phyloP scores from a whole-genome alignment of 2,888 invertebrate species.

The Tyria jacobaeae region DNA sequence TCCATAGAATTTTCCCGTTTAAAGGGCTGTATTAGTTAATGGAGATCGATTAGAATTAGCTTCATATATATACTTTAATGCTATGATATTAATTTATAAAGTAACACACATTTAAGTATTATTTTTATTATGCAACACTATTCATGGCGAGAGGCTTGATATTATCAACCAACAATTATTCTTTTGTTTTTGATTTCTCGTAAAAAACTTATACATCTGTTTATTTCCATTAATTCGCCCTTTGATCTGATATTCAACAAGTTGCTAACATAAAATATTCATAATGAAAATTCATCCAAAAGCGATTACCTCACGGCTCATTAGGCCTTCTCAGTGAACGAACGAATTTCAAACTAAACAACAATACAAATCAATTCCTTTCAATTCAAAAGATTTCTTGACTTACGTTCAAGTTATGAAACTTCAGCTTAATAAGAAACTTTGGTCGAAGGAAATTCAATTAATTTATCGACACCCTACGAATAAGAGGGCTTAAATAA shows the following conservation, averaged over 20 bases:
- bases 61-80: too few species aligned
- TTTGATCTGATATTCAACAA: conserved; percentile 16
- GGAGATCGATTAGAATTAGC: too few species aligned
- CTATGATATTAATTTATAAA: too few species aligned
- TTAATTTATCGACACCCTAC: conserved; percentile 70
- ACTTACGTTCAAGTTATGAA: conserved; percentile 55
- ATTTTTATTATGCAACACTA: too few species aligned
- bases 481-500: conserved; percentile 62
- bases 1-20: too few species aligned
- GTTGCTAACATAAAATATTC: conserved; percentile 21
- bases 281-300: conserved; percentile 15
- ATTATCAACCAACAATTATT: neutral
- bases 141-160: too few species aligned
- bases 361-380: conserved; percentile 51
- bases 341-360: conserved; percentile 41
- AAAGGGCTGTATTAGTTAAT: too few species aligned
- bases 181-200: neutral
- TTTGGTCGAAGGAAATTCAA: conserved; percentile 65
- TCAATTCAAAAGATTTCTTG: conserved; percentile 54
- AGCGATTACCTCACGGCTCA: conserved; percentile 30
- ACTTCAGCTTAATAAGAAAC: conserved; percentile 64
- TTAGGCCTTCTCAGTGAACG: conserved; percentile 27
- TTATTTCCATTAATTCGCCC: conserved; percentile 1
- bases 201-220: neutral
- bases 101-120: too few species aligned